Evolutionary conservation across 2,888 invertebrate genomes (phyloP).

Genomic region (Sussaba pulchella): DNA sequence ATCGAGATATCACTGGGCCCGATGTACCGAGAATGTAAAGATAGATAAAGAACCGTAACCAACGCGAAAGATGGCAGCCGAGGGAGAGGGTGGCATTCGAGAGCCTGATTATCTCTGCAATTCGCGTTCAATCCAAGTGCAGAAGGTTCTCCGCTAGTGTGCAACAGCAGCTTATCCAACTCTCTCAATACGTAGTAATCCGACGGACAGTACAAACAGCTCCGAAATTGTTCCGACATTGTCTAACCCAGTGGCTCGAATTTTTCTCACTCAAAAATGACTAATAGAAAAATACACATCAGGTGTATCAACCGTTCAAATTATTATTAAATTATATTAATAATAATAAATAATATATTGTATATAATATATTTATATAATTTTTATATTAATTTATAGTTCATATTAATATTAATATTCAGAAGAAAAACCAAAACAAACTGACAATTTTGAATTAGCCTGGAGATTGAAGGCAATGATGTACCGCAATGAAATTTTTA

Average conservation of each 20-base stretch:
- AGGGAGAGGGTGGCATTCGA: slow-evolving; percentile 10
- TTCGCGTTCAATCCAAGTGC: slow-evolving; percentile 65
- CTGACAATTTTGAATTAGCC: slow-evolving; percentile 30
- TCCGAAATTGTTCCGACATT: slow-evolving; percentile 33
- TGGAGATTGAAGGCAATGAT: slow-evolving; percentile 35
- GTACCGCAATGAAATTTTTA: slow-evolving; percentile 46
- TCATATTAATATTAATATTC: no score
- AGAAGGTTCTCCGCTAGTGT: slow-evolving; percentile 23
- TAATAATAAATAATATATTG: no score
- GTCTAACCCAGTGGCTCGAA: not conserved
- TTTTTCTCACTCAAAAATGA: not conserved
- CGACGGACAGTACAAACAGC: slow-evolving; percentile 22
- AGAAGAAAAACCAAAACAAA: not conserved
- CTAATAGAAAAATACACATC: not conserved
- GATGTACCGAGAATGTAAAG: slow-evolving; percentile 42
- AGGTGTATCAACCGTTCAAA: not conserved
- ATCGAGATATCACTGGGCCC: slow-evolving; percentile 57
- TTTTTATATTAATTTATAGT: no score
- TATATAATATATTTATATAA: no score
- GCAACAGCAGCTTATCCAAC: slow-evolving; percentile 47
- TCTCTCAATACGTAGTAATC: slow-evolving; percentile 38
- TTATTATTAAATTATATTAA: no score
- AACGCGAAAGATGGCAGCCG: not conserved
- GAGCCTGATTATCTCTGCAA: slow-evolving; percentile 56
- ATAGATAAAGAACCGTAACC: not conserved